A percentile compares a stretch with the other conserved stretches of the same genome.
These are phyloP conservation scores for Drosophila lacicola DNA, from an alignment of 2,888 invertebrate genomes.

Conservation along the genomic window DNA sequence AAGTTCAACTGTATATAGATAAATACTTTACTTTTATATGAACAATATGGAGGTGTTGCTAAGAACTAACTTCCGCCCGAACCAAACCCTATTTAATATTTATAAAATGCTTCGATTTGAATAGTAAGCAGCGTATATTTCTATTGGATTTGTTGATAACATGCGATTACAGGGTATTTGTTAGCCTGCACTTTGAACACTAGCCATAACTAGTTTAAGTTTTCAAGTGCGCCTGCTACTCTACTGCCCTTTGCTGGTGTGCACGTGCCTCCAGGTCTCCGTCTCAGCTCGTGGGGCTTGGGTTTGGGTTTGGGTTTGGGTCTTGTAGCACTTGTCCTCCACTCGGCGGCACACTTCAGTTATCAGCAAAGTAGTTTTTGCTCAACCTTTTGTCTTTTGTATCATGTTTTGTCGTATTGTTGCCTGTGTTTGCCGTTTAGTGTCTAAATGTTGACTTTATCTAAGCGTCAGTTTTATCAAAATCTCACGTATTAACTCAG, in stretches of 20 bases:
- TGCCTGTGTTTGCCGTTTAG: conserved; percentile 18
- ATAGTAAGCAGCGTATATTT: too few relatives aligned
- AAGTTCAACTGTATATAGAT: too few relatives aligned
- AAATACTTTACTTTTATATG: too few relatives aligned
- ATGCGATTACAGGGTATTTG: conserved; percentile 12
- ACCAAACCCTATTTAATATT: too few relatives aligned
- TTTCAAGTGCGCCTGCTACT: not conserved
- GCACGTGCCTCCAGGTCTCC: conserved; percentile 28
- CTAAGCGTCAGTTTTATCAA: conserved; percentile 46
- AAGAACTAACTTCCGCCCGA: too few relatives aligned
- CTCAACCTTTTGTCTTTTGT: conserved; percentile 19
- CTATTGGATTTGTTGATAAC: too few relatives aligned
- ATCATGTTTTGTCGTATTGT: conserved; percentile 19
- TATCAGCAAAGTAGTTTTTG: conserved; percentile 28
- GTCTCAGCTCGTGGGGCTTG: not conserved
- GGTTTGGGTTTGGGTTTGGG: not conserved
- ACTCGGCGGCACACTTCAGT: conserved; percentile 14
- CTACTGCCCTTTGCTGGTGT: not conserved
- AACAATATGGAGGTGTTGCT: too few relatives aligned
- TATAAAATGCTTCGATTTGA: too few relatives aligned
- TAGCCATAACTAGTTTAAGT: not conserved
- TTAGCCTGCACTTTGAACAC: not conserved
- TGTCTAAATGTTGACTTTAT: conserved; percentile 32
- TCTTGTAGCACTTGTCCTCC: conserved; percentile 27
- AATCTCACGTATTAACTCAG: conserved; percentile 50